A percentile compares a stretch with the other conserved stretches of the same genome.
These are phyloP conservation scores for Zosterops pallidus DNA, from an alignment of 2,113 vertebrate genomes.

Conservation along the genomic window DNA sequence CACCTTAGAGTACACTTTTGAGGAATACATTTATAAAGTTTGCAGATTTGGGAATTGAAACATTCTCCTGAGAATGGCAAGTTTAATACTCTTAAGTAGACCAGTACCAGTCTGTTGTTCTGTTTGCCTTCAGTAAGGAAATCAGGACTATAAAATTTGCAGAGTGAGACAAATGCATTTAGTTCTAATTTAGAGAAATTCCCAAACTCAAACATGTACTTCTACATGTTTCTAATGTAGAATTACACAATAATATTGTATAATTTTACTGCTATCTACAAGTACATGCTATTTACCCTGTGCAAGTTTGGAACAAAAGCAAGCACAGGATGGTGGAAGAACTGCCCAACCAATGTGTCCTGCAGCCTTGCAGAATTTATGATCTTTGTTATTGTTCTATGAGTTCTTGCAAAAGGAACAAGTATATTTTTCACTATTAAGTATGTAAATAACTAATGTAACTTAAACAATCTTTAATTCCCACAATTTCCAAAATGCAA, in stretches of 20 bases:
- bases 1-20: slow-evolving; percentile 71
- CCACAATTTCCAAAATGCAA: background rate
- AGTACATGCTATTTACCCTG: background rate
- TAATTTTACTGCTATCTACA: background rate
- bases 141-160: background rate
- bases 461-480: background rate
- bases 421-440: background rate
- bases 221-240: background rate
- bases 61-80: background rate
- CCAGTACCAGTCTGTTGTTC: background rate
- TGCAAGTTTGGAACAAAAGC: background rate
- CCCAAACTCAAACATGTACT: background rate
- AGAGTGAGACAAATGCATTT: background rate
- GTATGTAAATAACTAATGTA: background rate
- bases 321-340: background rate
- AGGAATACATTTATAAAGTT: background rate
- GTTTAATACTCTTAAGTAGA: background rate
- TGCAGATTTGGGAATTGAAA: slow-evolving; percentile 19
- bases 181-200: background rate
- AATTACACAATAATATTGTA: background rate
- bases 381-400: background rate
- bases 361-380: background rate
- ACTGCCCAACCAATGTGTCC: background rate
- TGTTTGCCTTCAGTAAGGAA: background rate
- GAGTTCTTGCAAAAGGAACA: background rate